These are phyloP conservation scores for Sapayoa aenigma DNA, from an alignment of 2,113 vertebrate species.

Conservation along the genomic window DNA sequence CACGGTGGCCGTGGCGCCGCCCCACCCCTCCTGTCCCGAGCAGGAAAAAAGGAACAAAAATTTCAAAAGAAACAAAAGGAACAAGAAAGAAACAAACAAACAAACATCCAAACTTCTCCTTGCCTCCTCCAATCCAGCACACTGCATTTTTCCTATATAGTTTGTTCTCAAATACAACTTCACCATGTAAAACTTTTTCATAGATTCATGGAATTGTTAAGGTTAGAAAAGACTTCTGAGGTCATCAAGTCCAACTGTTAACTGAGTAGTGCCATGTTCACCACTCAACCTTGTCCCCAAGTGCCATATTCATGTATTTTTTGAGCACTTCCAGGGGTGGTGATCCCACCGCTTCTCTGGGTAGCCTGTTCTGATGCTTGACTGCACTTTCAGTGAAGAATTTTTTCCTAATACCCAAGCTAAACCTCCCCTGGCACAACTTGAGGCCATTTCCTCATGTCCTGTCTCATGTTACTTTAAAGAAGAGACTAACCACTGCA, in stretches of 20 bases:
- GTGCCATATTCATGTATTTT: neutral
- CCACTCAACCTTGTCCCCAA: neutral
- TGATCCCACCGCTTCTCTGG: neutral
- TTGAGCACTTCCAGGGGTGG: accelerated
- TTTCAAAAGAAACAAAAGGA: too few relatives aligned
- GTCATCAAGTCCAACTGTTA: neutral
- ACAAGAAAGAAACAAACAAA: too few relatives aligned
- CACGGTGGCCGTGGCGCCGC: too few relatives aligned
- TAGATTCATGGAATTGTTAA: neutral
- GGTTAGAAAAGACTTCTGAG: neutral
- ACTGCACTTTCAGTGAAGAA: neutral
- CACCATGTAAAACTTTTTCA: neutral
- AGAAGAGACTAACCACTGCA: neutral
- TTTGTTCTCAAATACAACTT: neutral
- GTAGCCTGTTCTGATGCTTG: neutral
- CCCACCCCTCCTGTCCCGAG: too few relatives aligned
- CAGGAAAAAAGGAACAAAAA: too few relatives aligned
- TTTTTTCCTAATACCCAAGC: neutral
- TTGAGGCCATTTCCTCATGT: neutral
- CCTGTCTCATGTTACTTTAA: neutral
- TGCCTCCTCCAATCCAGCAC: too few relatives aligned
- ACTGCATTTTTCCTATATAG: neutral
- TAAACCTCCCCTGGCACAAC: neutral
- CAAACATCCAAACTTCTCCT: too few relatives aligned
- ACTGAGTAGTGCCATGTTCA: neutral